A percentile compares a stretch with the other conserved stretches of the same genome.
These are phyloP conservation scores for Acanthochromis polyacanthus DNA, from an alignment of 2,113 vertebrate genomes.

Conservation along the genomic window DNA sequence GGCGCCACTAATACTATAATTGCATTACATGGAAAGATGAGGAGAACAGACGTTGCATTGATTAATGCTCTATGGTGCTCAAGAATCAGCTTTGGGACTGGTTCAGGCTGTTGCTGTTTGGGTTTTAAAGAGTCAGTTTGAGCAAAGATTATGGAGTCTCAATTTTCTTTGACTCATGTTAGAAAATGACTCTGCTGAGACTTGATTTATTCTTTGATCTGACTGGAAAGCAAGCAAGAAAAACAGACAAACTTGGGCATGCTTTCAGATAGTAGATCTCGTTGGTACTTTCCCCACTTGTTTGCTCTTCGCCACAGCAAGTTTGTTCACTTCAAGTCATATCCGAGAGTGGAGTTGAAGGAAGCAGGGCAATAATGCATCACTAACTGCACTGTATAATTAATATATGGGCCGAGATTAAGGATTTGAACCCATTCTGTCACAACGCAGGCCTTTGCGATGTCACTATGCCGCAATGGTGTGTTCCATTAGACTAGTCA, in stretches of 20 bases:
- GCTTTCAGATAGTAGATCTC: background rate
- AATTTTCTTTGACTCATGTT: slow-evolving; percentile 18
- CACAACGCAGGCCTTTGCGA: slow-evolving; percentile 3
- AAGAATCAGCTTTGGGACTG: slow-evolving; percentile 19
- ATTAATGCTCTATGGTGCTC: background rate
- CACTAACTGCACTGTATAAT: slow-evolving; percentile 38
- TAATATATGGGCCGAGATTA: slow-evolving; percentile 30
- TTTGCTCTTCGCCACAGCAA: background rate
- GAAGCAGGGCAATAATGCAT: background rate
- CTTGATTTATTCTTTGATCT: background rate
- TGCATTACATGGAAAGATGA: too few species aligned
- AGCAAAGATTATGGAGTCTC: background rate
- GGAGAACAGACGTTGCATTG: background rate
- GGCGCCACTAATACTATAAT: background rate
- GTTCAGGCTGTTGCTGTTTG: background rate
- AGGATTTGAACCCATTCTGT: slow-evolving; percentile 62
- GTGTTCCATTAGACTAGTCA: slow-evolving; percentile 40
- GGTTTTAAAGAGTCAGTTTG: background rate
- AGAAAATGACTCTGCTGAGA: slow-evolving; percentile 8
- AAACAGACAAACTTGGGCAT: background rate
- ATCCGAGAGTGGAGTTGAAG: slow-evolving; percentile 2
- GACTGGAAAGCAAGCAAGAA: background rate
- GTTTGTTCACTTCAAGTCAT: slow-evolving; percentile 26
- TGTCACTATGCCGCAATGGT: background rate
- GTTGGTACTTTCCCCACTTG: background rate